These are phyloP conservation scores for Pheosia tremula DNA, from an alignment of 2,888 invertebrate genomes.

Conservation along the genomic window DNA sequence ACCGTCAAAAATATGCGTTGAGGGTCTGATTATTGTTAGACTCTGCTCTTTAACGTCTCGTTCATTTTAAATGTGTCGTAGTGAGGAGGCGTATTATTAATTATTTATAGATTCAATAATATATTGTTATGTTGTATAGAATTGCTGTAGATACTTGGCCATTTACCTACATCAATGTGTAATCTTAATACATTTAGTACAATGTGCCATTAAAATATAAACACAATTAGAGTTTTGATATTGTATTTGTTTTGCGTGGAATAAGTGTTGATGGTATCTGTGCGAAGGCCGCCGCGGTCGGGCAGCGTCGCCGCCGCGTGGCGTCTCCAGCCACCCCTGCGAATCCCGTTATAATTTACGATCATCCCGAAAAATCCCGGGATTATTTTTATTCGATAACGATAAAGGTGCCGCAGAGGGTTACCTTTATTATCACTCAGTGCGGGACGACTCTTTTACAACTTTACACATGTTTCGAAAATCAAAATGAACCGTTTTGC, in stretches of 20 bases:
- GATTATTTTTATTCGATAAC: slow-evolving; percentile 85
- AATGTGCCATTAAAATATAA: too few species aligned
- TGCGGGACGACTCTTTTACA: slow-evolving; percentile 73
- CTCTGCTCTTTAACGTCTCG: slow-evolving; percentile 64
- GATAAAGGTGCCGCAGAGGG: slow-evolving; percentile 81
- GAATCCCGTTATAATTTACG: slow-evolving; percentile 82
- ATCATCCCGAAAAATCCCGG: slow-evolving; percentile 81
- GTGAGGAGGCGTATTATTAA: slow-evolving; percentile 44
- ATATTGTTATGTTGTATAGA: slow-evolving; percentile 29
- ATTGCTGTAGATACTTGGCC: not conserved
- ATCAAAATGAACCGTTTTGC: slow-evolving; percentile 48
- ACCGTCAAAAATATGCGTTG: slow-evolving; percentile 80
- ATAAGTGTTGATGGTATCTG: slow-evolving; percentile 33
- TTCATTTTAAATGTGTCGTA: slow-evolving; percentile 61
- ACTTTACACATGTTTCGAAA: slow-evolving; percentile 73
- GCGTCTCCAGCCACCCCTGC: slow-evolving; percentile 52
- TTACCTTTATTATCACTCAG: slow-evolving; percentile 84
- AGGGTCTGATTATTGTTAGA: slow-evolving; percentile 76
- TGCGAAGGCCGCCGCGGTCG: slow-evolving; percentile 41
- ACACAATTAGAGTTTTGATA: not conserved
- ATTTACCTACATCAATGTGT: too few species aligned
- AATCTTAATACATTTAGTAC: too few species aligned
- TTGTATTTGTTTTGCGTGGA: slow-evolving; percentile 9
- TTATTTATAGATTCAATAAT: slow-evolving; percentile 46
- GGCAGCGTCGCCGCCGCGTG: slow-evolving; percentile 9